Conservation (phyloP, 1,140 invertebrate genomes). For the Babylonia areolata region DNA sequence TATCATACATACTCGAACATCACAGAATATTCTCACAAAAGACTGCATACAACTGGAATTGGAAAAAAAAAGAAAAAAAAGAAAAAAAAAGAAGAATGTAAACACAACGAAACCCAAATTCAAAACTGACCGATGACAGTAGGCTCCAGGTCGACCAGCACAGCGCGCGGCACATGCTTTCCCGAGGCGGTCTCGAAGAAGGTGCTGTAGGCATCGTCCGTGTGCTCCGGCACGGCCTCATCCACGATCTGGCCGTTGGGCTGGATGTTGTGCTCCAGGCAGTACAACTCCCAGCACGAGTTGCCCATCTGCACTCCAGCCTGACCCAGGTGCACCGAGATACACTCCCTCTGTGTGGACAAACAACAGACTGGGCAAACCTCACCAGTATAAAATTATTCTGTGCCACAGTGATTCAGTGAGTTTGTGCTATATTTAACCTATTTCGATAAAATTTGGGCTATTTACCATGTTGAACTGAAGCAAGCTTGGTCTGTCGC, state of each 20-base stretch:
- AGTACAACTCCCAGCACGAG: constrained; percentile 85
- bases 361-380: not conserved
- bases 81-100: no score
- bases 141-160: constrained; percentile 36
- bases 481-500: not conserved
- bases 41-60: no score
- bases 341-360: constrained; percentile 81
- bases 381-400: not conserved
- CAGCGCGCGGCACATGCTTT: constrained; percentile 38
- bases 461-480: not conserved
- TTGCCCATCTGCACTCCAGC: constrained; percentile 87
- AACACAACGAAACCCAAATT: no score
- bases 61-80: no score
- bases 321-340: constrained; percentile 91
- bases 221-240: constrained; percentile 76
- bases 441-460: no score
- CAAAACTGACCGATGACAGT: constrained; percentile 28
- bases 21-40: no score
- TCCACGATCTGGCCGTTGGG: constrained; percentile 83
- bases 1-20: no score
- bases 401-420: no score
- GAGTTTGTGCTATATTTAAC: no score
- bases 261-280: constrained; percentile 91
- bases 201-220: constrained; percentile 91
- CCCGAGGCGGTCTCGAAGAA: constrained; percentile 88